Base-by-base conservation (phyloP, 2,888 invertebrate species). In the Antheraea yamamai region DNA sequence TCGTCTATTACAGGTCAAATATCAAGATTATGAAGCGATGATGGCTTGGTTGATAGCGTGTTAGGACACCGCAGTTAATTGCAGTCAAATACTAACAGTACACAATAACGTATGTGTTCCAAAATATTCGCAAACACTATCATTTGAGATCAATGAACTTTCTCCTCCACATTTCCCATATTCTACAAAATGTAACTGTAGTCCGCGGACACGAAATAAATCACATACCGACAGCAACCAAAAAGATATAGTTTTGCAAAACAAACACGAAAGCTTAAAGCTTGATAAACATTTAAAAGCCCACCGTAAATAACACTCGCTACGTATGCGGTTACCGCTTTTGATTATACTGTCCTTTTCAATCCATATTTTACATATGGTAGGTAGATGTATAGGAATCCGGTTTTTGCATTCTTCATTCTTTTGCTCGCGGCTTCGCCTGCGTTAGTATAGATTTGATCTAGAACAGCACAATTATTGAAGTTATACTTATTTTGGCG, bases 271-370 rank as follows among this genome's bases (percentile, higher is more conserved):
- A 75, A 79, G 75, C 79, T 76, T 30, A 66, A 66, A 78, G 70
- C 58, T 68, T 52, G 76, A 78, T 76, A 76, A 73, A 75, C 78
- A 74, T 76, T 74, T 61, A 30, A 73, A 74, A 72, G 66, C 66
- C 55, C 26, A 30, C 75, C 75, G 66, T 80, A 79, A 81, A 80
- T 79, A 78, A 78, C 76, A 74, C 77, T 77, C 78, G 78, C 77
- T 76, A 74, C 26, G 35, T 73, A 47, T 75, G 76, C 52, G 55
- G 70, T 77, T 75, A 77, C 76, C 73, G 39, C 35, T 39, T 70
- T 70, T 70, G 8, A 70, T 66, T 70, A 39, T 70, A 70, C 0
- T 39, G n/a, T n/a, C 12, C 18, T 30, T 30, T 35, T 68, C 35
- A 30, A 68, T 20, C 68, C 68, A 61, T 23, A 61, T 61, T 23